Evolutionary conservation across 1,140 invertebrate genomes (phyloP).

Genomic region (Choristoneura fumiferana): DNA sequence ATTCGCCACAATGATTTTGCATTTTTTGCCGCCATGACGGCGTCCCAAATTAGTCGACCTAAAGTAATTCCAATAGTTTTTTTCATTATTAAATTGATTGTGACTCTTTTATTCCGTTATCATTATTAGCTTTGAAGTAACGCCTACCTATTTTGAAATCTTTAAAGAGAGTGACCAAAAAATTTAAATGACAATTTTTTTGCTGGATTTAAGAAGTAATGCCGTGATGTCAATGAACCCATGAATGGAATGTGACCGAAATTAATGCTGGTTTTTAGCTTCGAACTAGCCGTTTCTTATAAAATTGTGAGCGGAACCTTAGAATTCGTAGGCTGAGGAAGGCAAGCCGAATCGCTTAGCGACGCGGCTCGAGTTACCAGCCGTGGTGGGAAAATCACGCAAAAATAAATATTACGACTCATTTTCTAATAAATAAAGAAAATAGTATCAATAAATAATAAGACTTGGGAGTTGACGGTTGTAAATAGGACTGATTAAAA

Average conservation of each 20-base stretch:
- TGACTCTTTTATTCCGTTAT: too few relatives aligned
- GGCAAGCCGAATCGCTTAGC: conserved; percentile 57
- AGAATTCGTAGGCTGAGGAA: conserved; percentile 34
- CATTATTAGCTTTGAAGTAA: too few relatives aligned
- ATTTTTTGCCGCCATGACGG: conserved; percentile 1
- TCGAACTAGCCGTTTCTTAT: conserved; percentile 44
- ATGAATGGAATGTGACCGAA: conserved; percentile 52
- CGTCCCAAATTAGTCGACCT: not conserved
- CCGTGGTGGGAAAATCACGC: conserved; percentile 52
- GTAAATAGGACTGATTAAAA: too few relatives aligned
- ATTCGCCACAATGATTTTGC: conserved; percentile 29
- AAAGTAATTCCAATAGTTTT: conserved; percentile 1
- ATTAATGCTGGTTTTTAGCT: conserved; percentile 25
- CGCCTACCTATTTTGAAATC: too few relatives aligned
- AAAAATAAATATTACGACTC: conserved; percentile 31
- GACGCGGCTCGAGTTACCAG: conserved; percentile 51
- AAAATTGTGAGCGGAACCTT: conserved; percentile 44
- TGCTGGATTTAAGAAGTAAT: too few relatives aligned
- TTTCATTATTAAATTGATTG: too few relatives aligned
- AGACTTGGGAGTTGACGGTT: too few relatives aligned
- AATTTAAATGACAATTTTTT: not conserved
- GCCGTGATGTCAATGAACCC: conserved; percentile 39
- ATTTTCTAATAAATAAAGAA: not conserved
- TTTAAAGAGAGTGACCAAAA: too few relatives aligned
- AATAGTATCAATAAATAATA: too few relatives aligned